Conservation (phyloP, 2,888 invertebrate species). For the Drosophila pegasa region DNA sequence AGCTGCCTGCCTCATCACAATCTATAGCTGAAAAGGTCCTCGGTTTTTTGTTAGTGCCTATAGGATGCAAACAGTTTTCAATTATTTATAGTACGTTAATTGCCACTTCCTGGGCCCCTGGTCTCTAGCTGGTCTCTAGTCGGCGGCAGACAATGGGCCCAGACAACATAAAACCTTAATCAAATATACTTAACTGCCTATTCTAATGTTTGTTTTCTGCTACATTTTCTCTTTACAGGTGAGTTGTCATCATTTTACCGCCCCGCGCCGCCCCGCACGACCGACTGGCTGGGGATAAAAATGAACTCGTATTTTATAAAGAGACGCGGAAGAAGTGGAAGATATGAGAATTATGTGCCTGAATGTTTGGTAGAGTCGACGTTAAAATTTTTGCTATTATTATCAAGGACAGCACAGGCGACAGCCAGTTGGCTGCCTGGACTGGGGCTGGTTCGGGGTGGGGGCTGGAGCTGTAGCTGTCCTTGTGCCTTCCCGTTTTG, state of each 20-base stretch:
- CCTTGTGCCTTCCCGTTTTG: not conserved
- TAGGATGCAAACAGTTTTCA: slow-evolving; percentile 47
- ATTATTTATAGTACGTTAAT: slow-evolving; percentile 63
- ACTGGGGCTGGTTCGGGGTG: not conserved
- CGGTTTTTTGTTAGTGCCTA: not conserved
- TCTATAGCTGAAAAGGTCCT: not conserved
- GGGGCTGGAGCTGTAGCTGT: not conserved
- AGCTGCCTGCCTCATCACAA: not conserved
- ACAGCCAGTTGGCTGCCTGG: slow-evolving; percentile 37
- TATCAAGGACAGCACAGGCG: slow-evolving; percentile 63
- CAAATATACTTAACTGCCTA: slow-evolving; percentile 69
- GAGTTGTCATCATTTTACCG: slow-evolving; percentile 53
- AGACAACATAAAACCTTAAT: slow-evolving; percentile 63
- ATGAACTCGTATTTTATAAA: slow-evolving; percentile 58
- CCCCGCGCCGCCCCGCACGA: not conserved
- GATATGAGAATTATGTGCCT: slow-evolving; percentile 33
- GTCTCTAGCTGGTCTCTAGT: slow-evolving; percentile 8
- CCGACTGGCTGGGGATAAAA: slow-evolving; percentile 24
- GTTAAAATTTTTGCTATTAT: slow-evolving; percentile 70
- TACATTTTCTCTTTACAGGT: slow-evolving; percentile 71
- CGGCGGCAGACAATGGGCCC: slow-evolving; percentile 50
- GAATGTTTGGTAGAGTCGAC: slow-evolving; percentile 26
- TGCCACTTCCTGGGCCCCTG: slow-evolving; percentile 39
- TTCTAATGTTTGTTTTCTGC: slow-evolving; percentile 74
- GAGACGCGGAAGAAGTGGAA: slow-evolving; percentile 46